Evolutionary conservation across 37 sponge, comb jelly and placozoan species (phyloP).

Genomic region (Crambe crambe): DNA sequence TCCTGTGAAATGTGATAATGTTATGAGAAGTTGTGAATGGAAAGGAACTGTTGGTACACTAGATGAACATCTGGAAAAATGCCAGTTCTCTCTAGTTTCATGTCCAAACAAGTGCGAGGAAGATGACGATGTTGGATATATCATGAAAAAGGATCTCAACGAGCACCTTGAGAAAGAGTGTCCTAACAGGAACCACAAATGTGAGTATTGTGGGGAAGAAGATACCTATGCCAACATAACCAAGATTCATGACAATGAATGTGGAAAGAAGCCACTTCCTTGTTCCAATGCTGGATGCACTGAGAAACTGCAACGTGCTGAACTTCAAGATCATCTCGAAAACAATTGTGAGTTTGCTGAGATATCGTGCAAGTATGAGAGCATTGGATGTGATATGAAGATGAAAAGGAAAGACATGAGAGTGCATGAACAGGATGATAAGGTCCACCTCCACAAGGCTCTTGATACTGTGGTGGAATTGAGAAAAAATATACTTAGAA

Average conservation of each 20-base stretch:
- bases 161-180: conserved; percentile 8
- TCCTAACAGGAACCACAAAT: conserved; percentile 23
- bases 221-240: conserved; percentile 17
- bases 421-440: conserved; percentile 20
- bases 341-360: neutral
- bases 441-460: neutral
- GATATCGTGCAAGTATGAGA: conserved; percentile 22
- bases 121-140: neutral
- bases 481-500: neutral
- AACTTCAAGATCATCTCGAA: neutral
- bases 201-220: conserved; percentile 20
- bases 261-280: conserved; percentile 7
- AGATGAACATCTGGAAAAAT: conserved; percentile 14
- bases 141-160: conserved; percentile 3
- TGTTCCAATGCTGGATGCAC: conserved; percentile 33
- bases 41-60: conserved; percentile 30
- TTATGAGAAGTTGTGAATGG: conserved; percentile 23
- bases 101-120: conserved; percentile 27
- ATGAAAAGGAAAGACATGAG: neutral
- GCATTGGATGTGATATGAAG: conserved; percentile 18
- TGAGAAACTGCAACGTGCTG: neutral
- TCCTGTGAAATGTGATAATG: conserved; percentile 20
- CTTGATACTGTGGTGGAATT: neutral
- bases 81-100: conserved; percentile 7
- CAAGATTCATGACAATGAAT: conserved; percentile 10